A percentile compares a stretch with the other conserved stretches of the same genome.
Conservation (phyloP, 2,888 invertebrate genomes). For the Cosmia trapezina region DNA sequence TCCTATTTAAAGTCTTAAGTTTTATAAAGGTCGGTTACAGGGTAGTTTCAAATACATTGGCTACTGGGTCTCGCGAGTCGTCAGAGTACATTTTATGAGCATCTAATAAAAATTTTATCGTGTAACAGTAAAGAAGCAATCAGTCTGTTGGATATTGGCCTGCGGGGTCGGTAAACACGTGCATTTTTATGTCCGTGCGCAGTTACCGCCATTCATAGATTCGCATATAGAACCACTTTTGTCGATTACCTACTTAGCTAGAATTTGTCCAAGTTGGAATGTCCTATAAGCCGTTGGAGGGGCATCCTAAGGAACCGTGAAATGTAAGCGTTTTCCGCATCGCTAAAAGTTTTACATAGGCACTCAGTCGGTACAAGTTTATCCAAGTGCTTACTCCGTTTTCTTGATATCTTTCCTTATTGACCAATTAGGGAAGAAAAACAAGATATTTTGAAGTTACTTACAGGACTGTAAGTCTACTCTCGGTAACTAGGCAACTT, state of each 20-base stretch:
- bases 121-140: conserved; percentile 91
- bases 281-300: conserved; percentile 20
- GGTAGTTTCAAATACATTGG: conserved; percentile 88
- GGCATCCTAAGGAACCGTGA: conserved; percentile 14
- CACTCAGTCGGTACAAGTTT: conserved; percentile 19
- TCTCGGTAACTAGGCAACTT: background rate
- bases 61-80: conserved; percentile 87
- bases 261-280: conserved; percentile 46
- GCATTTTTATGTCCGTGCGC: conserved; percentile 85
- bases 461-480: background rate
- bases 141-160: conserved; percentile 89
- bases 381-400: conserved; percentile 12
- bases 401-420: conserved; percentile 11
- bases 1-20: conserved; percentile 76
- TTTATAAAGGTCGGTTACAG: conserved; percentile 87
- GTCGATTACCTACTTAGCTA: conserved; percentile 70
- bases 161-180: conserved; percentile 89
- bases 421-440: conserved; percentile 3
- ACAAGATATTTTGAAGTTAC: background rate
- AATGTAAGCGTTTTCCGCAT: conserved; percentile 25
- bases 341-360: conserved; percentile 27
- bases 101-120: conserved; percentile 89
- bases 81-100: conserved; percentile 88
- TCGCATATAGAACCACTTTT: conserved; percentile 69
- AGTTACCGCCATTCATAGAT: conserved; percentile 82